Percentiles rank a stretch among this genome's conserved stretches.
Conservation (phyloP, 2,113 vertebrate genomes). For the Clarias macrocephalus region DNA sequence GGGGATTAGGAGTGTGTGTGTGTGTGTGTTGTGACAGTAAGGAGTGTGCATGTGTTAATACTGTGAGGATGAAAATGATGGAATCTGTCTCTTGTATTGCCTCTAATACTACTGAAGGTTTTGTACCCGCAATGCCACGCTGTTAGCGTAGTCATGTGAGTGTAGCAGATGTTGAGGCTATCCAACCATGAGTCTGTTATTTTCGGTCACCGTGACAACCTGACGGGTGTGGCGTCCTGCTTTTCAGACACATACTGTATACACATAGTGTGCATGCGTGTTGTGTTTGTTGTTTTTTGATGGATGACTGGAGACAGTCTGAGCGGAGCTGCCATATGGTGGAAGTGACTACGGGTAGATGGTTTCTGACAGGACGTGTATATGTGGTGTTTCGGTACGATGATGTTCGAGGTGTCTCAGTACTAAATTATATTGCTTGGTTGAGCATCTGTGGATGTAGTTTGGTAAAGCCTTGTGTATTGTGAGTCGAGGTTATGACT, state of each 20-base stretch:
- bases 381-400: not conserved
- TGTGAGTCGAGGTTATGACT: not conserved
- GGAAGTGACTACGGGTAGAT: not conserved
- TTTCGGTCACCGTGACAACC: constrained; percentile 1
- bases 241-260: not conserved
- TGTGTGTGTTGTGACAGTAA: not conserved
- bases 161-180: not conserved
- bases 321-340: constrained; percentile 9
- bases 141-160: not conserved
- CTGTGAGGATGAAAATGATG: not conserved
- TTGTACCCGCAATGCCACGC: constrained; percentile 34
- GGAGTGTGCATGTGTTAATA: not conserved
- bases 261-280: not conserved
- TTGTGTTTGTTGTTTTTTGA: constrained; percentile 10
- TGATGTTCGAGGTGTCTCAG: not conserved
- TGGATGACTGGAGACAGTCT: constrained; percentile 7
- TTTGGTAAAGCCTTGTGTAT: not conserved
- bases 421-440: not conserved
- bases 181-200: not conserved
- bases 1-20: not conserved
- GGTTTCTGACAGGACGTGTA: not conserved
- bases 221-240: not conserved
- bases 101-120: not conserved
- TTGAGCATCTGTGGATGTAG: not conserved
- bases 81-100: not conserved